phyloP scores from a whole-genome alignment of 2,888 invertebrate genomes.

The Mesorhabditis spiculigera region DNA sequence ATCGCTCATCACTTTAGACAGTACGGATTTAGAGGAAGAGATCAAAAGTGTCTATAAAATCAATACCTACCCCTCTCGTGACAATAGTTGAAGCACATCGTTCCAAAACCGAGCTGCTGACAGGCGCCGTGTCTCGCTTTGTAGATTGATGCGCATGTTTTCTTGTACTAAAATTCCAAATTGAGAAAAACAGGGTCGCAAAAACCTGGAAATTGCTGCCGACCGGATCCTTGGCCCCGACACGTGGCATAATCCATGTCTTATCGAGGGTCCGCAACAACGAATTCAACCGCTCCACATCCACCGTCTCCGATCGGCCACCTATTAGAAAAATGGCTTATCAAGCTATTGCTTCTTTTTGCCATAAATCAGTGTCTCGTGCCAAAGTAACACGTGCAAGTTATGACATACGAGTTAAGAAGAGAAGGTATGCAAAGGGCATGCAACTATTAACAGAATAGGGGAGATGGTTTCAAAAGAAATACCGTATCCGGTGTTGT shows the following conservation, averaged over 20 bases:
- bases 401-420: neutral
- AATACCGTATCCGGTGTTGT: conserved; percentile 1
- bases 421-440: too few relatives aligned
- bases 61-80: conserved; percentile 39
- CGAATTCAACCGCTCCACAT: conserved; percentile 45
- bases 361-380: neutral
- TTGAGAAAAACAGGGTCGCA: neutral
- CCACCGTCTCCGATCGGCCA: conserved; percentile 38
- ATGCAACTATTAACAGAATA: too few relatives aligned
- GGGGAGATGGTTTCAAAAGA: neutral
- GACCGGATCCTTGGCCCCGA: conserved; percentile 49
- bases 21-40: too few relatives aligned
- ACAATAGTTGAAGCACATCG: conserved; percentile 58
- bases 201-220: conserved; percentile 54
- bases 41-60: too few relatives aligned
- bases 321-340: neutral
- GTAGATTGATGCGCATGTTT: conserved; percentile 55
- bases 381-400: neutral
- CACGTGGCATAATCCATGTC: conserved; percentile 50
- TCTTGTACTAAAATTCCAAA: conserved; percentile 47
- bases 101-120: conserved; percentile 53
- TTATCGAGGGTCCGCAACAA: conserved; percentile 47
- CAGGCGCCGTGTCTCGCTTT: conserved; percentile 55
- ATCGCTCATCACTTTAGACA: too few relatives aligned
- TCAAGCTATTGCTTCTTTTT: neutral